These are phyloP conservation scores for Eurytoma californica DNA, from an alignment of 2,888 invertebrate genomes.

Conservation along the genomic window DNA sequence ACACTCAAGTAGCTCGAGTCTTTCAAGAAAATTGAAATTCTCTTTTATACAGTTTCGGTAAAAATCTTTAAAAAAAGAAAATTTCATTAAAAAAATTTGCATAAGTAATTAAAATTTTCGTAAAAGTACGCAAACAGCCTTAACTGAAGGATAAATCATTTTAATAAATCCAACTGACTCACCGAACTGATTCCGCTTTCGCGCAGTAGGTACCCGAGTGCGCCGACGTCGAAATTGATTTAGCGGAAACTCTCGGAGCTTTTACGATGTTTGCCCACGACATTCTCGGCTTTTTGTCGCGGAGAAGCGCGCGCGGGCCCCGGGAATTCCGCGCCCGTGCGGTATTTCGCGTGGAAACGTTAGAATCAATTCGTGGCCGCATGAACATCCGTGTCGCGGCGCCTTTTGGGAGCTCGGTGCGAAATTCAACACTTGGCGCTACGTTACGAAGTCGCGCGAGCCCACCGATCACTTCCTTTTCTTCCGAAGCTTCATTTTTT, in stretches of 20 bases:
- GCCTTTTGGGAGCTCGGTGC: constrained; percentile 58
- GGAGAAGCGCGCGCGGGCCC: not conserved
- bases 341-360: constrained; percentile 52
- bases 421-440: constrained; percentile 55
- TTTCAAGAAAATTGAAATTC: too few species aligned
- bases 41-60: too few species aligned
- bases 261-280: constrained; percentile 50
- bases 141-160: not conserved
- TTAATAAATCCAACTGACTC: too few species aligned
- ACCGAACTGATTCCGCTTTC: too few species aligned
- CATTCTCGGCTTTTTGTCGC: constrained; percentile 37
- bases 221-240: constrained; percentile 17
- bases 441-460: too few species aligned
- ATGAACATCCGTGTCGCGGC: constrained; percentile 45
- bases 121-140: not conserved
- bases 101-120: too few species aligned
- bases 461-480: too few species aligned
- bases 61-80: too few species aligned
- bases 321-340: constrained; percentile 12
- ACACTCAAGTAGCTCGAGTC: too few species aligned
- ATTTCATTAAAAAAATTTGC: too few species aligned
- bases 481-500: too few species aligned
- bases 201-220: not conserved
- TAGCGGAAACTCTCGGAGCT: constrained; percentile 26
- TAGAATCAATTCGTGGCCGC: constrained; percentile 43